These are phyloP conservation scores for Brachionus plicatilis DNA, from an alignment of 1,140 invertebrate species.

Conservation along the genomic window DNA sequence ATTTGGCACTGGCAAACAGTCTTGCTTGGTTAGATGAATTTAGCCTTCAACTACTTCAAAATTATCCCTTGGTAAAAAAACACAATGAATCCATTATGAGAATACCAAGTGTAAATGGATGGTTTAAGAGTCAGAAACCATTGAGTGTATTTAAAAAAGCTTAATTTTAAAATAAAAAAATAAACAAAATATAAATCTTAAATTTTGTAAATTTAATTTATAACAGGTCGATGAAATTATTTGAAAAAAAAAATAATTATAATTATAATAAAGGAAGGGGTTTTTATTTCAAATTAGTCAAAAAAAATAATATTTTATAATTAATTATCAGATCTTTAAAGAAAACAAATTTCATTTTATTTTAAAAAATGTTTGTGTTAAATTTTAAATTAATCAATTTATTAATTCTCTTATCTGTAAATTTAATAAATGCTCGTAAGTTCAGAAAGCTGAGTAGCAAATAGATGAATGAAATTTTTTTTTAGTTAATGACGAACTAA, in stretches of 20 bases:
- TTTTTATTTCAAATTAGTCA: background rate
- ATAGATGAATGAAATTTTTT: background rate
- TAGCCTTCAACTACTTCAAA: background rate
- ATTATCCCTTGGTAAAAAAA: conserved; percentile 4
- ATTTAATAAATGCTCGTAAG: background rate
- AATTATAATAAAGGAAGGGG: background rate
- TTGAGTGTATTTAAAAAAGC: conserved; percentile 24
- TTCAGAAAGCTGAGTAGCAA: background rate
- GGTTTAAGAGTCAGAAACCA: conserved; percentile 24
- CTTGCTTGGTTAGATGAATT: conserved; percentile 25
- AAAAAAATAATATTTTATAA: background rate
- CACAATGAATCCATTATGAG: conserved; percentile 5
- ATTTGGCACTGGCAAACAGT: conserved; percentile 11
- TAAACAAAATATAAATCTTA: background rate
- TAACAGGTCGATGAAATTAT: too few relatives aligned
- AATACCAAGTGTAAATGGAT: conserved; percentile 7
- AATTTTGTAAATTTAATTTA: background rate
- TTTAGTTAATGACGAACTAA: background rate
- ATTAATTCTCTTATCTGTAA: background rate
- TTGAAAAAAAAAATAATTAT: background rate
- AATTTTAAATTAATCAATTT: background rate
- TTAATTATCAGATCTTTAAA: background rate
- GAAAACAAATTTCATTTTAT: background rate
- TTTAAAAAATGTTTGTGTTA: background rate
- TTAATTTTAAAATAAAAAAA: background rate